Percentiles rank a stretch among this genome's conserved stretches.
Evolutionary conservation across 2,113 vertebrate genomes (phyloP).

Genomic region (Laterallus jamaicensis): DNA sequence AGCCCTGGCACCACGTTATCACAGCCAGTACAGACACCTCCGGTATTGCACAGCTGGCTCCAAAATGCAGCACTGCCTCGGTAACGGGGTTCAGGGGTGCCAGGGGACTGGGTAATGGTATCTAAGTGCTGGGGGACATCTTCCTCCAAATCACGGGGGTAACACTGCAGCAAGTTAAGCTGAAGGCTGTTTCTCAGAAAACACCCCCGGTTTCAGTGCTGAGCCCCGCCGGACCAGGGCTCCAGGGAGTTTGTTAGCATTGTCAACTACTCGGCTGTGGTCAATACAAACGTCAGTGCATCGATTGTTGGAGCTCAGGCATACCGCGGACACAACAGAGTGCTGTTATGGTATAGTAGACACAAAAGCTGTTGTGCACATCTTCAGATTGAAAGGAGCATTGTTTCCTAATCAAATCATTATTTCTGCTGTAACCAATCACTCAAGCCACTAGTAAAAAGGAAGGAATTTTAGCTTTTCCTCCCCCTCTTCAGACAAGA

Average conservation of each 20-base stretch:
- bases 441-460: background rate
- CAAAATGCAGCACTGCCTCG: background rate
- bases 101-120: background rate
- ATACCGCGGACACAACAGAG: background rate
- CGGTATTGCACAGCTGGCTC: background rate
- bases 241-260: background rate
- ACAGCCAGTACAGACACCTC: background rate
- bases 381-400: background rate
- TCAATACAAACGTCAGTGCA: background rate
- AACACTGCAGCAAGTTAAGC: background rate
- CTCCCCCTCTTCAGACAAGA: background rate
- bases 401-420: background rate
- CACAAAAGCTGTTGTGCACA: background rate
- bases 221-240: background rate
- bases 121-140: background rate
- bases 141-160: background rate
- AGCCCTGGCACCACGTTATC: background rate
- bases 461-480: background rate
- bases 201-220: background rate
- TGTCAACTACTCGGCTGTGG: background rate
- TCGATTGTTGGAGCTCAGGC: background rate
- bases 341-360: background rate
- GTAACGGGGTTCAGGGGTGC: background rate
- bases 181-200: background rate
- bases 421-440: background rate